These are phyloP conservation scores for Lagopus muta DNA, from an alignment of 2,113 vertebrate genomes.

Conservation along the genomic window DNA sequence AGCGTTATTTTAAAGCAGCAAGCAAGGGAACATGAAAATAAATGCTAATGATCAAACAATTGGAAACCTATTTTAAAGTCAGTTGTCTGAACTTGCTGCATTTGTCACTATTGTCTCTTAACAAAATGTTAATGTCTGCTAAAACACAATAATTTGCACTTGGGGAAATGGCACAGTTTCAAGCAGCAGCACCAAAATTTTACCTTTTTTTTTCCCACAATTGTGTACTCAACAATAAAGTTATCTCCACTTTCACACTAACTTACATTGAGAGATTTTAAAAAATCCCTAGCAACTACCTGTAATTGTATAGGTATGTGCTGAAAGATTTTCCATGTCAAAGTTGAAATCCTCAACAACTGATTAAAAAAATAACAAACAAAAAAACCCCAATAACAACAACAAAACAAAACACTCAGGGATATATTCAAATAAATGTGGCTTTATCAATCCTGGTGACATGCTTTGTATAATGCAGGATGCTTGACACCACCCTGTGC, in stretches of 20 bases:
- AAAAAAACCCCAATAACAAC: neutral
- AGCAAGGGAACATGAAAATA: neutral
- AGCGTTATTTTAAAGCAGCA: neutral
- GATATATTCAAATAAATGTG: neutral
- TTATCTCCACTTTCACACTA: neutral
- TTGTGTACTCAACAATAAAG: neutral
- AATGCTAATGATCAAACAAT: neutral
- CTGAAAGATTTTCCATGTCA: neutral
- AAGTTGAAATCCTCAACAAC: neutral
- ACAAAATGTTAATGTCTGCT: neutral
- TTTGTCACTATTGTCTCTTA: neutral
- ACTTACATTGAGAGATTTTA: neutral
- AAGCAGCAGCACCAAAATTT: neutral
- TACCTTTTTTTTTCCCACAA: neutral
- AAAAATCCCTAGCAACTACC: neutral
- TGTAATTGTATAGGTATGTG: neutral
- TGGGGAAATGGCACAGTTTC: neutral
- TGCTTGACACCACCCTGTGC: neutral
- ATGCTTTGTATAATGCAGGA: neutral
- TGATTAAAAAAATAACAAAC: neutral
- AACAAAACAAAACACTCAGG: neutral
- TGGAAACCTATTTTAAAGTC: neutral
- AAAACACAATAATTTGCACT: neutral
- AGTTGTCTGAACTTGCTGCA: neutral
- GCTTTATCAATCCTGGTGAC: neutral